phyloP scores from a whole-genome alignment of 2,888 invertebrate species.

The Phaonia tiefii region DNA sequence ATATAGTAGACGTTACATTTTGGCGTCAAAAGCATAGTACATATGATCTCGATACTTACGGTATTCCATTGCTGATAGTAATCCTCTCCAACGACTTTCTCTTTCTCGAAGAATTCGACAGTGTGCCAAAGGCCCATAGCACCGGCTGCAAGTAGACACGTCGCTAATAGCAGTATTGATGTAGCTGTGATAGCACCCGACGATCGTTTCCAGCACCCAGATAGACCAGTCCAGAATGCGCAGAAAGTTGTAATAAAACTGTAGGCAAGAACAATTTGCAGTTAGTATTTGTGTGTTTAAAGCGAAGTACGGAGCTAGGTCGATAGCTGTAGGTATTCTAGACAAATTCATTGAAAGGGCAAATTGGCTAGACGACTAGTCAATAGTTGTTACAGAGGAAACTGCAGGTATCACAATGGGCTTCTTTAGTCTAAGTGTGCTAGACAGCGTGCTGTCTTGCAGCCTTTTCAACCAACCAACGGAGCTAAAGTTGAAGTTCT shows the following conservation, averaged over 20 bases:
- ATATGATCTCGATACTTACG: constrained; percentile 81
- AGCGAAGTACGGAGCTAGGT: too few relatives aligned
- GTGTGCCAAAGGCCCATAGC: constrained; percentile 98
- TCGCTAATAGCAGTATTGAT: constrained; percentile 84
- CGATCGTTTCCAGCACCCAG: constrained; percentile 97
- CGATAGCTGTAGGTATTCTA: too few relatives aligned
- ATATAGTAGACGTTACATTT: constrained; percentile 3
- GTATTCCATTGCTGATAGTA: constrained; percentile 96
- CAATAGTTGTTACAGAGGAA: too few relatives aligned
- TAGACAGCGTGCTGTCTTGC: too few relatives aligned
- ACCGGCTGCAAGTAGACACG: constrained; percentile 93
- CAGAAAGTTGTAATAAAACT: constrained; percentile 95
- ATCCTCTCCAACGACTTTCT: constrained; percentile 95
- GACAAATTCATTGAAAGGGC: too few relatives aligned
- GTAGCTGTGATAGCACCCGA: constrained; percentile 96
- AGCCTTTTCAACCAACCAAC: too few relatives aligned
- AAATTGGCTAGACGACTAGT: too few relatives aligned
- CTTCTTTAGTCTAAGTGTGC: too few relatives aligned
- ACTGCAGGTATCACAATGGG: too few relatives aligned
- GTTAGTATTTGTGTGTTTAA: too few relatives aligned
- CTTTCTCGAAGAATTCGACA: constrained; percentile 96
- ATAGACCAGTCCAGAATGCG: constrained; percentile 97
- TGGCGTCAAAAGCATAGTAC: neutral
- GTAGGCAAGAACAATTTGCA: constrained; percentile 14
- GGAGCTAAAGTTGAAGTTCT: too few relatives aligned